phyloP scores from a whole-genome alignment of 2,113 vertebrate genomes.

The Crotalus tigris region DNA sequence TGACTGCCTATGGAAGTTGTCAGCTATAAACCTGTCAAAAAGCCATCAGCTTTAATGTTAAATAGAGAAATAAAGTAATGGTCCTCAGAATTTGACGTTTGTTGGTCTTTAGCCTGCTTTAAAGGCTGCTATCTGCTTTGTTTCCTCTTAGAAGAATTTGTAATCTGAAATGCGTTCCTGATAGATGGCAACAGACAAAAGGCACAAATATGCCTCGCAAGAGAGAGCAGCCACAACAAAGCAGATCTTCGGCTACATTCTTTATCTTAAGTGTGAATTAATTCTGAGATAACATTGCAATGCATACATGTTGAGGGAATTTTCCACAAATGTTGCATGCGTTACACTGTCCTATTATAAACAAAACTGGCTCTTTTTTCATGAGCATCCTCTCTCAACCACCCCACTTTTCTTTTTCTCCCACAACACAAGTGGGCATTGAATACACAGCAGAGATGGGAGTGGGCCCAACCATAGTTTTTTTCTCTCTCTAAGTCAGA shows the following conservation, averaged over 20 bases:
- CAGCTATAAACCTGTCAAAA: slow-evolving; percentile 90
- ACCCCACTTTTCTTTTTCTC: neutral
- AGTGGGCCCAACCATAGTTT: neutral
- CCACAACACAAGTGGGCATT: neutral
- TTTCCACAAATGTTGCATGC: slow-evolving; percentile 28
- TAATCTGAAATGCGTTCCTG: slow-evolving; percentile 42
- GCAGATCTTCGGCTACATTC: slow-evolving; percentile 29
- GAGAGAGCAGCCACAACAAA: slow-evolving; percentile 53
- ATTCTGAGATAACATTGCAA: slow-evolving; percentile 45
- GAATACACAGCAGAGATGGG: neutral
- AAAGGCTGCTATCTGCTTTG: slow-evolving; percentile 72
- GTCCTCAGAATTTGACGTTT: slow-evolving; percentile 77
- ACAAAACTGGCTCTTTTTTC: neutral
- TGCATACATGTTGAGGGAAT: slow-evolving; percentile 38
- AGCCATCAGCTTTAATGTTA: slow-evolving; percentile 84
- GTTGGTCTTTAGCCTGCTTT: slow-evolving; percentile 75
- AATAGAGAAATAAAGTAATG: slow-evolving; percentile 85
- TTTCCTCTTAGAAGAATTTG: slow-evolving; percentile 61
- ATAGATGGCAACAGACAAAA: slow-evolving; percentile 53
- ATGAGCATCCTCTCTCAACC: neutral
- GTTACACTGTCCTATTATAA: slow-evolving; percentile 20
- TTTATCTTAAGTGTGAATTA: slow-evolving; percentile 46
- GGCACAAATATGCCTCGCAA: slow-evolving; percentile 29
- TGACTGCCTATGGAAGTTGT: slow-evolving; percentile 84
- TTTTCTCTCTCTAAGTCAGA: neutral